phyloP scores from a whole-genome alignment of 1,140 invertebrate genomes.

The Varroa destructor region DNA sequence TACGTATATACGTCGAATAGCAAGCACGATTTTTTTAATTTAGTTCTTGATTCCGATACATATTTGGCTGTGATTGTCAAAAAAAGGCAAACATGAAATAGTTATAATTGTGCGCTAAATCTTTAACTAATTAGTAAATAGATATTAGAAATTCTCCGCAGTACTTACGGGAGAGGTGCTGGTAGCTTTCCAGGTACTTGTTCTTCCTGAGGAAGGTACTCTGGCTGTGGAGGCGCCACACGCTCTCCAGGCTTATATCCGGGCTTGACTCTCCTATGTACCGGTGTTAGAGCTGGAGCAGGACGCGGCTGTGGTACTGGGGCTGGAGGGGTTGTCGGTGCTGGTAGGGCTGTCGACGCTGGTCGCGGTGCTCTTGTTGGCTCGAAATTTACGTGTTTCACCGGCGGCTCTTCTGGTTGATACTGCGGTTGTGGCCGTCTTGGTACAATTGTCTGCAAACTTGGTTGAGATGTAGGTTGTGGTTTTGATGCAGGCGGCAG shows the following conservation, averaged over 20 bases:
- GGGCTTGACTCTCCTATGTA: no score
- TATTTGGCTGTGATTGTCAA: no score
- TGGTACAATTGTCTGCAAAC: not conserved
- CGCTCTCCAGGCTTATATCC: no score
- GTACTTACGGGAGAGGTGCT: slow-evolving; percentile 10
- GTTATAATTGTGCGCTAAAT: no score
- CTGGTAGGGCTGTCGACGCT: not conserved
- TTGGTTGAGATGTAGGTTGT: not conserved
- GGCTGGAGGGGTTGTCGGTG: not conserved
- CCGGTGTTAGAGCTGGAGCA: no score
- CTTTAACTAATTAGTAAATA: no score
- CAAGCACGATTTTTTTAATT: no score
- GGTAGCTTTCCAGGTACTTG: not conserved
- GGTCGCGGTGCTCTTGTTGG: slow-evolving; percentile 18
- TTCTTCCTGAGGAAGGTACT: slow-evolving; percentile 4
- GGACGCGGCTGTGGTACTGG: not conserved
- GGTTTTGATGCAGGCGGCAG: not conserved
- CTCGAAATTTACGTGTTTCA: slow-evolving; percentile 4
- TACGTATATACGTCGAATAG: no score
- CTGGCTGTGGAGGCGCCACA: not conserved
- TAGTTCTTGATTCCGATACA: no score
- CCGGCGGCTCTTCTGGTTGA: not conserved
- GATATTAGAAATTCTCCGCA: no score
- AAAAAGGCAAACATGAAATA: no score
- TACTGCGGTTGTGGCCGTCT: not conserved